Evolutionary conservation across 2,888 invertebrate species (phyloP), one percentile per base, ranked within the genome.

Genomic region (Eupithecia abbreviata): DNA sequence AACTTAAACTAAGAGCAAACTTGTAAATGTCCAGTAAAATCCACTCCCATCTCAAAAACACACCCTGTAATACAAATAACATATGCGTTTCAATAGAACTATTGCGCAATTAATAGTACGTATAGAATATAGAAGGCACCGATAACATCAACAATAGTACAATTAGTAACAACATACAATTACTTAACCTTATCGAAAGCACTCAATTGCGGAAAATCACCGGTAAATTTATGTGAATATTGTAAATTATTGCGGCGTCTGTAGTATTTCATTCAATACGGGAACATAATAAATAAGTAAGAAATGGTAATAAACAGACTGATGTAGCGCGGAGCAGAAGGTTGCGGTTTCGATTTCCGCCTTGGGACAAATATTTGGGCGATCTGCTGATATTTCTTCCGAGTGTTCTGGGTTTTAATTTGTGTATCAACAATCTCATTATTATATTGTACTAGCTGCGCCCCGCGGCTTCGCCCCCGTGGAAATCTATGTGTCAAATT

Each of bases 201-300:
- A 75, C 72, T 83, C 84, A 84, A 83, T 83, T 77, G 77, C 84
- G 89, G 90, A 90, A 90, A 89, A 89, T 88, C 83, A 88, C 88
- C 58, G 78, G 74, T 80, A 79, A 76, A 80, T 81, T 77, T 74
- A 58, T 73, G 72, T 81, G 73, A 45, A 69, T 74, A 72, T 72
- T 66, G 41, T 41, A 41, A 66, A 41, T 41, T 2, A 66, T 66
- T 66, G 65, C 15, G 65, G 65, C 42, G 65, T 66, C 65, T 66
- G 13, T 41, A 66, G 12, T 42, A 6, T 42, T 66, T 58, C 18
- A 58, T 58, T 58, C 18, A 18, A 9, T 10, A 18, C 55, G n/a
- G 12, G 55, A 2, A 55, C 10, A 18, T 18, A 58, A 58, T n/a
- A 58, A 18, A 18, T 4, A 12, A 55, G n/a, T 55, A 55, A 55